Base-by-base conservation (phyloP, 1,140 invertebrate genomes). In the Cotesia typhae region DNA sequence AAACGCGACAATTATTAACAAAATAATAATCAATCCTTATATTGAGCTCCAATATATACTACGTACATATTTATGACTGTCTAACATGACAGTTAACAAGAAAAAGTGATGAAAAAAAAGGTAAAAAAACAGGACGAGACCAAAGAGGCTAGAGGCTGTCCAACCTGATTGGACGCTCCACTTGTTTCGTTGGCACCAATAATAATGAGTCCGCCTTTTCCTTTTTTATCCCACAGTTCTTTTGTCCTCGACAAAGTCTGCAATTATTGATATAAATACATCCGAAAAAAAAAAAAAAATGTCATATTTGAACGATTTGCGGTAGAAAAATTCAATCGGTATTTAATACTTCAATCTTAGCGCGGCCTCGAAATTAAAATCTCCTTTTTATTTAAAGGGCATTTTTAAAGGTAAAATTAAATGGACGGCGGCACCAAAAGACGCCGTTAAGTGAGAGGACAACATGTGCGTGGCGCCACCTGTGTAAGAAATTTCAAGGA, bases 121-220 rank as follows among this genome's bases (percentile, higher is more conserved):
- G 61, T n/a, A 74, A 57, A 74, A 57, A 60, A 57, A 67, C 36
- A 71, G 63, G 55, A 67, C 68, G 60, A 63, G 74, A 57, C 37
- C 65, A 55, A 47, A 35, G 66, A 17, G 1, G 28, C 28, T 2
- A 28, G 14, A 61, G 63, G 14, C 52, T 55, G 68, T 67, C 55
- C 72, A 76, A 76, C 75, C 75, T 76, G 67, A 75, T 75, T 75
- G 67, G 52, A 75, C 64, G 74, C 71, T 75, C 71, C 51, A 76
- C 75, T 76, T 76, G 73, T 71, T 76, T 71, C 47, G 71, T 67
- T 69, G 75, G 64, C 75, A 76, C 68, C 52, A 67, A 74, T 76
- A 69, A 70, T 60, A 74, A 59, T 36, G 52, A 67, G 55, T 3
- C 53, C 63, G 37, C 1, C 14, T 17, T 60, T 55, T 67, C 17